phyloP scores from a whole-genome alignment of 2,888 invertebrate species.

The Diarsia mendica region DNA sequence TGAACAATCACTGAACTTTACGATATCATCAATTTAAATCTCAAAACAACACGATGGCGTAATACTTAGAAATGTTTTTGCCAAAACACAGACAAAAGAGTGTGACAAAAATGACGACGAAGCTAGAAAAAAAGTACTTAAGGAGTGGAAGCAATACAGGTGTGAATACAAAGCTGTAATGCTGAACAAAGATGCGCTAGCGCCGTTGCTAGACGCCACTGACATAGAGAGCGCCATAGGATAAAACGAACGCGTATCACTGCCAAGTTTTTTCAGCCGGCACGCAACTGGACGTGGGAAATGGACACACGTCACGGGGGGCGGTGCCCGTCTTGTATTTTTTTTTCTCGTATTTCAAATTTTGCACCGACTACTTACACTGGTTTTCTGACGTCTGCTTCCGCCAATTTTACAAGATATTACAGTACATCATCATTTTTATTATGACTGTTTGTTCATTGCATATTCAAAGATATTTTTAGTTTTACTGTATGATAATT shows the following conservation, averaged over 20 bases:
- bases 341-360: slow-evolving; percentile 44
- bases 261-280: slow-evolving; percentile 85
- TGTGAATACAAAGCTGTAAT: slow-evolving; percentile 43
- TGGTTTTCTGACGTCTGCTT: slow-evolving; percentile 39
- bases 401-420: slow-evolving; percentile 36
- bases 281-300: slow-evolving; percentile 77
- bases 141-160: slow-evolving; percentile 22
- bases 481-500: slow-evolving; percentile 22
- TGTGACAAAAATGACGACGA: slow-evolving; percentile 14
- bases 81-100: slow-evolving; percentile 43
- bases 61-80: slow-evolving; percentile 39
- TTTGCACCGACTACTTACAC: slow-evolving; percentile 21
- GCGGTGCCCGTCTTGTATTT: slow-evolving; percentile 57
- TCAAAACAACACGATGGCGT: slow-evolving; percentile 40
- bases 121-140: slow-evolving; percentile 9
- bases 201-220: slow-evolving; percentile 75
- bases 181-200: slow-evolving; percentile 60
- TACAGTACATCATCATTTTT: slow-evolving; percentile 32
- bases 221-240: slow-evolving; percentile 79
- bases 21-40: slow-evolving; percentile 16
- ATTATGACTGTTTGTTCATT: slow-evolving; percentile 26
- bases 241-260: slow-evolving; percentile 75
- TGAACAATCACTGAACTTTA: slow-evolving; percentile 32
- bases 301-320: slow-evolving; percentile 73
- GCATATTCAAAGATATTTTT: slow-evolving; percentile 15